Evolutionary conservation across 2,797 vertebrate species (phyloP).

Genomic region (Paratrypauchen microcephalus): DNA sequence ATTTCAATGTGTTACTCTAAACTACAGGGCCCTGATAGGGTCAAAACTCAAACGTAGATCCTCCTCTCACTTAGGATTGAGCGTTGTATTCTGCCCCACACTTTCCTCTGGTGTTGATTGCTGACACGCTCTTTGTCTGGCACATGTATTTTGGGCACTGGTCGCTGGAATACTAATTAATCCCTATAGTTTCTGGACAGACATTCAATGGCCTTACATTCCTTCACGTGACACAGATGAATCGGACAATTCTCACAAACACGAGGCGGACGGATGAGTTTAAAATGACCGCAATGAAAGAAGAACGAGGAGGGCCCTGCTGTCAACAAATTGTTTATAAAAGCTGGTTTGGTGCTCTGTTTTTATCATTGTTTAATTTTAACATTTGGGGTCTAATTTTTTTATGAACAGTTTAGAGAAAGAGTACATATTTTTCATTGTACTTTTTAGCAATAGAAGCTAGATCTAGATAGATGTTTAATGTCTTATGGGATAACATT

Average conservation of each 20-base stretch:
- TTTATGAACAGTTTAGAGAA: too few relatives aligned
- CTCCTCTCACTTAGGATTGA: neutral
- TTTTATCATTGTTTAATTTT: neutral
- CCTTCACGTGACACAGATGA: neutral
- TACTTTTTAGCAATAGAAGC: neutral
- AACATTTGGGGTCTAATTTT: neutral
- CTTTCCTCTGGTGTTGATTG: neutral
- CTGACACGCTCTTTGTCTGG: conserved; percentile 3
- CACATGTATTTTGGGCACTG: neutral
- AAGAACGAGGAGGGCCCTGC: neutral
- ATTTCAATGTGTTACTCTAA: neutral
- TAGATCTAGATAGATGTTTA: too few relatives aligned
- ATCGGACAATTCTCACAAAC: neutral
- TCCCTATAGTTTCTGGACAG: neutral
- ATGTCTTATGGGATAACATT: too few relatives aligned
- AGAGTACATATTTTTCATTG: too few relatives aligned
- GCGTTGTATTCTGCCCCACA: neutral
- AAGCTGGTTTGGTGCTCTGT: neutral
- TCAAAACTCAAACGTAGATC: neutral
- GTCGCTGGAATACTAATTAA: conserved; percentile 2
- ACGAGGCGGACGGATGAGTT: neutral
- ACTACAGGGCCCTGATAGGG: neutral
- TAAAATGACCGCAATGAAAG: neutral
- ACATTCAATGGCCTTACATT: neutral
- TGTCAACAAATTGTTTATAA: neutral